These are phyloP conservation scores for Agelaius phoeniceus DNA, from an alignment of 2,113 vertebrate genomes.

Conservation along the genomic window DNA sequence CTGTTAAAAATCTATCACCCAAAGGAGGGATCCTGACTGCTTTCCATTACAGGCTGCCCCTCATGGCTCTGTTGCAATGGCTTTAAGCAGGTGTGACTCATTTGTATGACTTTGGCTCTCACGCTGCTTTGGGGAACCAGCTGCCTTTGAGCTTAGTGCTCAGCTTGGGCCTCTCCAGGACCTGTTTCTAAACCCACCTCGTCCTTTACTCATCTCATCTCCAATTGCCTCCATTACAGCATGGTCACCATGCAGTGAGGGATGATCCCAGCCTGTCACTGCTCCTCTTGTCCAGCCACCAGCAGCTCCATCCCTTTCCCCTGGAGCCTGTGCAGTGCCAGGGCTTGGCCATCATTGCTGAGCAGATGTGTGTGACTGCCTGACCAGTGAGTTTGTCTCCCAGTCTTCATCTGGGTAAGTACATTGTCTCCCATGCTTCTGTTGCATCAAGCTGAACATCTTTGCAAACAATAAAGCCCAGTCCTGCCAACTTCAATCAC, in stretches of 20 bases:
- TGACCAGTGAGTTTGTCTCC: not conserved
- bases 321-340: not conserved
- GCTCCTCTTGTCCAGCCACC: not conserved
- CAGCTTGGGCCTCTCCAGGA: not conserved
- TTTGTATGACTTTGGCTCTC: not conserved
- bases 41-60: not conserved
- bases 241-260: not conserved
- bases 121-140: not conserved
- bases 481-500: not conserved
- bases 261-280: not conserved
- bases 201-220: not conserved
- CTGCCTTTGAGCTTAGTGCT: not conserved
- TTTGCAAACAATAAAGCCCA: not conserved
- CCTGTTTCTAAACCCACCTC: not conserved
- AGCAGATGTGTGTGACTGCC: not conserved
- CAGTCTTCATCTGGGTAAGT: not conserved
- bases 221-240: not conserved
- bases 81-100: slow-evolving; percentile 20
- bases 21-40: not conserved
- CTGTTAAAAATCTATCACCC: not conserved
- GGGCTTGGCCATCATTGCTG: not conserved
- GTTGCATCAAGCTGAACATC: not conserved
- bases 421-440: not conserved
- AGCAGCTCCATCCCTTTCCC: not conserved
- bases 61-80: not conserved